A percentile compares a stretch with the other conserved stretches of the same genome.
Evolutionary conservation across 2,797 vertebrate species (phyloP).

Genomic region (Cuculus canorus): DNA sequence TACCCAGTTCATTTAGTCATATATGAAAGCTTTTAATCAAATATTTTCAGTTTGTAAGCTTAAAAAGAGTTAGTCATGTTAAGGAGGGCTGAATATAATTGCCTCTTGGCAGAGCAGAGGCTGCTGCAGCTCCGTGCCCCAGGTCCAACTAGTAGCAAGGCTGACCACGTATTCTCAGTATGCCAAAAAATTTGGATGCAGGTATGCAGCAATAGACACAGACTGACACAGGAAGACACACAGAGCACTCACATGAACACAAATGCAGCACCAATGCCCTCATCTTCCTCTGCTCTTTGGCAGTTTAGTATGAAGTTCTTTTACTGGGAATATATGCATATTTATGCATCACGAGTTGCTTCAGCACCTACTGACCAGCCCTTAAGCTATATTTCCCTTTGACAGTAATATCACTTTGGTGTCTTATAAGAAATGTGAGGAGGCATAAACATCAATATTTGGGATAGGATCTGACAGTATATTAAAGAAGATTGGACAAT

Average conservation of each 20-base stretch:
- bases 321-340: background rate
- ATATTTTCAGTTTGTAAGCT: background rate
- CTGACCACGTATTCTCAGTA: fast-evolving
- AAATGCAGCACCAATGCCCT: background rate
- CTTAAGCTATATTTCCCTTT: background rate
- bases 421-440: background rate
- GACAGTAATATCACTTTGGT: background rate
- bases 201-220: background rate
- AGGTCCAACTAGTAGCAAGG: background rate
- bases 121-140: background rate
- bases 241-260: background rate
- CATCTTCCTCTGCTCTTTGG: background rate
- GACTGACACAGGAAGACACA: background rate
- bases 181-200: background rate
- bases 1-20: background rate
- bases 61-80: background rate
- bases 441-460: background rate
- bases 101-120: background rate
- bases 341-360: background rate
- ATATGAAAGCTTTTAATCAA: background rate
- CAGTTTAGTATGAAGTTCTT: background rate
- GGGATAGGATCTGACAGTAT: background rate
- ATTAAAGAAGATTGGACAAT: background rate
- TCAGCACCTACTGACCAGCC: background rate
- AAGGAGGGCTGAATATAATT: background rate